phyloP scores from a whole-genome alignment of 2,113 vertebrate species.

The Catharus minimus region DNA sequence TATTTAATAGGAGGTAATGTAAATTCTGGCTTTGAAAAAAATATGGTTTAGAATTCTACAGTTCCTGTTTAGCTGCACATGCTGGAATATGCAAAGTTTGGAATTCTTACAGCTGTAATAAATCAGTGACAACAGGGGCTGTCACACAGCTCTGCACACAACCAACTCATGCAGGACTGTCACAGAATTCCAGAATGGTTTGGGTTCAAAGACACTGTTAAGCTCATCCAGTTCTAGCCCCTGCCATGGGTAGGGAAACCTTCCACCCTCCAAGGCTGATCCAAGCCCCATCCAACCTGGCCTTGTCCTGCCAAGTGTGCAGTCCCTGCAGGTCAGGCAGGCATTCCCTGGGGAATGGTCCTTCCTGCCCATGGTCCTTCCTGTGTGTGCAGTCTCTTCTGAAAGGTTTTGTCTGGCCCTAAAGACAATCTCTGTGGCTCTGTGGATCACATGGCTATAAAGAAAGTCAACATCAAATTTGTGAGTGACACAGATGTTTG shows the following conservation, averaged over 20 bases:
- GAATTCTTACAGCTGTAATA: neutral
- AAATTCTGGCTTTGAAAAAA: neutral
- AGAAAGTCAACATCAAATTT: neutral
- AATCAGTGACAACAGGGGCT: neutral
- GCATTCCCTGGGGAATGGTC: neutral
- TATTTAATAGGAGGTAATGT: neutral
- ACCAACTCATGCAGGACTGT: neutral
- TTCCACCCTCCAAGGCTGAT: neutral
- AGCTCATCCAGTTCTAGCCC: neutral
- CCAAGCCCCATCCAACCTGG: neutral
- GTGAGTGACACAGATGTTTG: neutral
- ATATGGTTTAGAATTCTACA: neutral
- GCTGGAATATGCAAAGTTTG: neutral
- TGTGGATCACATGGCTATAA: neutral
- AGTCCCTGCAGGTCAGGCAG: neutral
- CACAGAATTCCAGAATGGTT: neutral
- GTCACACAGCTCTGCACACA: neutral
- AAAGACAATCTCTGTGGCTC: neutral
- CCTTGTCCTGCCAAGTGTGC: neutral
- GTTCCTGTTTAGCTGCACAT: rapidly evolving
- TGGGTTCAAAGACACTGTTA: neutral
- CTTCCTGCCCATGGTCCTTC: neutral
- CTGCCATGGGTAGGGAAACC: neutral
- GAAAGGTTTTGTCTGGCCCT: neutral
- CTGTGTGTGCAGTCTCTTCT: neutral